These are phyloP conservation scores for Dicerorhinus sumatrensis DNA, from an alignment of 2,113 vertebrate genomes.

Conservation along the genomic window DNA sequence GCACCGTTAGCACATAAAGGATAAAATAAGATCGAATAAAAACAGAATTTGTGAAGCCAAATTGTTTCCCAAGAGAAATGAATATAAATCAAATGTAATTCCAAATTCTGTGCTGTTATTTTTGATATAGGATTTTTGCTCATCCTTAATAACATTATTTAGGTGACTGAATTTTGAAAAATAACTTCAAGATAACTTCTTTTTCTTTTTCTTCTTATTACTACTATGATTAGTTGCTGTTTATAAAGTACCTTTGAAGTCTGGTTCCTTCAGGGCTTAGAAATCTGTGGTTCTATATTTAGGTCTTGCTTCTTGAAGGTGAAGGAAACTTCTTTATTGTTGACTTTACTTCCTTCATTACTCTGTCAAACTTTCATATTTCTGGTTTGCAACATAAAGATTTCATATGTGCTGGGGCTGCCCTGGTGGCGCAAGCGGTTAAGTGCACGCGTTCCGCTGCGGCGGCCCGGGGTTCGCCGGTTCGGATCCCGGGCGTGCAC, in stretches of 20 bases:
- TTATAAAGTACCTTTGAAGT: background rate
- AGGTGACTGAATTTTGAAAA: background rate
- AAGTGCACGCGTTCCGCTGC: too few relatives aligned
- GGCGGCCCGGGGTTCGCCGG: too few relatives aligned
- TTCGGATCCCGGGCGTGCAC: too few relatives aligned
- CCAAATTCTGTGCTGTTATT: background rate
- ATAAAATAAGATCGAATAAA: slow-evolving; percentile 21
- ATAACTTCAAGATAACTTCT: background rate
- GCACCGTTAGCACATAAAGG: background rate
- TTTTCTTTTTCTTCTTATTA: background rate
- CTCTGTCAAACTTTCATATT: background rate
- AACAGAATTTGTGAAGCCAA: background rate
- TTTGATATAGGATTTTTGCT: background rate
- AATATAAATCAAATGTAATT: background rate
- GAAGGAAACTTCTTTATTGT: background rate
- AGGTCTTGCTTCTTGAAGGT: background rate
- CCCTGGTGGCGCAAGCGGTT: too few relatives aligned
- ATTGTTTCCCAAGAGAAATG: slow-evolving; percentile 23
- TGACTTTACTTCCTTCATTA: background rate
- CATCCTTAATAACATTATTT: background rate
- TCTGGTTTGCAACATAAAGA: background rate
- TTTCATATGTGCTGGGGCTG: background rate
- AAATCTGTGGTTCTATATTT: background rate
- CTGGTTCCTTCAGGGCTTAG: background rate
- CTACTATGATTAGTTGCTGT: background rate